Evolutionary conservation across 2,113 vertebrate species (phyloP).

Genomic region (Forbesichthys agassizii): DNA sequence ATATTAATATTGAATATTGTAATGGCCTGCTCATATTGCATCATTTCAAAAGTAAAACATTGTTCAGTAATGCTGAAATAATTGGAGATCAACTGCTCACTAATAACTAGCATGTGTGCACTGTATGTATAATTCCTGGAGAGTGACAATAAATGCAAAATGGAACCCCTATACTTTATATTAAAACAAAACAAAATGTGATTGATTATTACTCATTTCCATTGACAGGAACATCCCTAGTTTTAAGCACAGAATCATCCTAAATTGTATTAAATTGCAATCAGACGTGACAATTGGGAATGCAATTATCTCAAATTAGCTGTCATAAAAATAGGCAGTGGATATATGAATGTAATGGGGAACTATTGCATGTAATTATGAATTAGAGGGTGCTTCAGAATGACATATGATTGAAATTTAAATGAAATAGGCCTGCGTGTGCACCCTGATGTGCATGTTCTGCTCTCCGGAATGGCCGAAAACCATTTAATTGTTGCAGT

Average conservation of each 20-base stretch:
- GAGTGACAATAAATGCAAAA: not conserved
- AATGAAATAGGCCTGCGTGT: too few species aligned
- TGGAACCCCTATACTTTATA: not conserved
- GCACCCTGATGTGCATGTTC: too few species aligned
- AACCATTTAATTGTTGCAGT: constrained; percentile 20
- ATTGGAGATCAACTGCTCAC: not conserved
- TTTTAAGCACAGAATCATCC: constrained; percentile 11
- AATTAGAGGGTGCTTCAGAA: not conserved
- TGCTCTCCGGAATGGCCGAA: constrained; percentile 3
- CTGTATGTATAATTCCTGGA: not conserved
- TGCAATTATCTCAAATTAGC: constrained; percentile 26
- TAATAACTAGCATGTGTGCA: not conserved
- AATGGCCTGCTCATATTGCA: too few species aligned
- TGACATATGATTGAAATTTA: constrained; percentile 8
- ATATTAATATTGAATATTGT: too few species aligned
- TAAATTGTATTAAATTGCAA: constrained; percentile 19
- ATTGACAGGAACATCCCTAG: not conserved
- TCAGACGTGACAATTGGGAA: constrained; percentile 9
- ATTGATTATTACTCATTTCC: not conserved
- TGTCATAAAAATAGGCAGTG: constrained; percentile 13
- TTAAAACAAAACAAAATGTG: not conserved
- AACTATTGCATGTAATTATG: not conserved
- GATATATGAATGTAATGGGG: constrained; percentile 1
- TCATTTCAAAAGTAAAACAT: too few species aligned
- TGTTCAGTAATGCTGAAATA: not conserved